Conservation (phyloP, 2,797 vertebrate species). For the Brachyrhaphis roseni region DNA sequence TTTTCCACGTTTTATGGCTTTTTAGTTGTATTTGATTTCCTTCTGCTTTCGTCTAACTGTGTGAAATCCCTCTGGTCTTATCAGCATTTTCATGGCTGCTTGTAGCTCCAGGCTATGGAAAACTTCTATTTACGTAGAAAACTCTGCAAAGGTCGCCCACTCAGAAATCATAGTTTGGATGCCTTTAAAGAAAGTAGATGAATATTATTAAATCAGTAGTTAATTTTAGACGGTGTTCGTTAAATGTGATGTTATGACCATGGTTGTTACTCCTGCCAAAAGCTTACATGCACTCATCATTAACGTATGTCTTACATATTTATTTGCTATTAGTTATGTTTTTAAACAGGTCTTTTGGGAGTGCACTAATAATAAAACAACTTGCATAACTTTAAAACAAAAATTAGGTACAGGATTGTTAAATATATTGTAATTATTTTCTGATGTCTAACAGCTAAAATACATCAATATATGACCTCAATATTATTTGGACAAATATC, state of each 20-base stretch:
- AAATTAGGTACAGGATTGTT: background rate
- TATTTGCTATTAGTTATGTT: background rate
- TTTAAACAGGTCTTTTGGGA: background rate
- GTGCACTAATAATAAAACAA: background rate
- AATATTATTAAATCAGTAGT: background rate
- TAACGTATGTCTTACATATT: background rate
- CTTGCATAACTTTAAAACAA: background rate
- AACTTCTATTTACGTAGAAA: background rate
- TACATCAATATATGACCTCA: background rate
- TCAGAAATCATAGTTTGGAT: background rate
- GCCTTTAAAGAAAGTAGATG: background rate
- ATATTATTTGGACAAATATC: background rate
- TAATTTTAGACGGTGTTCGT: background rate
- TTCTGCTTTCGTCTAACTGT: conserved; percentile 34
- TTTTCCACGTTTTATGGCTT: conserved; percentile 4
- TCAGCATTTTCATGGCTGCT: conserved; percentile 45
- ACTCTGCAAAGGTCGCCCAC: background rate
- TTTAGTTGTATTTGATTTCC: conserved; percentile 38
- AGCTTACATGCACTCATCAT: background rate
- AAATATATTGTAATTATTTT: background rate
- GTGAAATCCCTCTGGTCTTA: conserved; percentile 45
- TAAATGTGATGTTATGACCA: background rate
- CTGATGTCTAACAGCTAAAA: background rate
- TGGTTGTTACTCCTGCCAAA: background rate
- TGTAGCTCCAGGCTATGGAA: conserved; percentile 32